Evolutionary conservation across 2,113 vertebrate species (phyloP), one percentile per base, ranked within the genome.

Genomic region (Benitochromis conjunctus): DNA sequence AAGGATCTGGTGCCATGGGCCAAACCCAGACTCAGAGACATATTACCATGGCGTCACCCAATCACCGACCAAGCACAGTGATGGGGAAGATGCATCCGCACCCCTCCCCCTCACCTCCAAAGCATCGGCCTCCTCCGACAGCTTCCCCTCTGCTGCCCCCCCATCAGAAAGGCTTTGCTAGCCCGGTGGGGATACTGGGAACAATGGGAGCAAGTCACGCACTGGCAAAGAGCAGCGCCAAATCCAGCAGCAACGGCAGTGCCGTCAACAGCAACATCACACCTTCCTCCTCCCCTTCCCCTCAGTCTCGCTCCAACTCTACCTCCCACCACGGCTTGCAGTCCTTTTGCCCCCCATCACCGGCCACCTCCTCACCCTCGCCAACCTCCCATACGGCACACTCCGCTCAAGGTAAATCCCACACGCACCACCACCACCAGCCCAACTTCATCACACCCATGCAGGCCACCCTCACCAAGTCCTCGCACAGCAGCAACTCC

Each of bases 401-500:
- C 66, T 77, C 92, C 43, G 31, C 89, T 64, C 89, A 92, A 83
- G 26, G 12, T n/a, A 94, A 94, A 87, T 26, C 89, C 38, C 92
- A 89, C 86, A 78, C 91, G 78, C 91, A 89, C 78, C 93, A 96
- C 95, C 97, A 92, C 54, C 95, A 97, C 96, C 95, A 97, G 96
- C 54, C 96, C 31, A 96, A 95, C 88, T 96, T 96, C 89, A 96
- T 97, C 89, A 97, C 96, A 1, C 96, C 96, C 56, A 96, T 97
- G 96, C 96, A 97, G 94, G 96, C 94, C 93, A 96, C 96, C 2
- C 94, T 97, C 64, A 96, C 96, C 12, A 96, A 96, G 92, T 96
- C 96, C 58, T 96, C 96, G 74, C 96, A 95, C 93, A 96, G 94
- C 92, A 96, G 91, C 89, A 95, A 91, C 92, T 92, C 95, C 29